These are phyloP conservation scores for Ophthalmolycus amberensis DNA, from an alignment of 2,113 vertebrate genomes.

Conservation along the genomic window DNA sequence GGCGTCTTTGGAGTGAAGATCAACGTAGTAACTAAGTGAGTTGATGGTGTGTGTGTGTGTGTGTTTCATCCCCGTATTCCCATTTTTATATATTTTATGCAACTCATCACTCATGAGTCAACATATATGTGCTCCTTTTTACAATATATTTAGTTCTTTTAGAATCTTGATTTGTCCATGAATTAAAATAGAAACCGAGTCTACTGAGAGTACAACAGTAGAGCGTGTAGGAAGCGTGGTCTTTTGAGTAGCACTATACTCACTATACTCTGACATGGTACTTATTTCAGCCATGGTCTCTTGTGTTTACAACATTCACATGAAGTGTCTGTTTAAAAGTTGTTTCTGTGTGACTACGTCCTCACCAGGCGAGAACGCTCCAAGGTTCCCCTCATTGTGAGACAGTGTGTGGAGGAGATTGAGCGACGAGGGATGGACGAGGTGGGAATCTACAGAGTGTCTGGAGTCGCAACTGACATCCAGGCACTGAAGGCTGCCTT, in stretches of 20 bases:
- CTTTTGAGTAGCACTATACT: neutral
- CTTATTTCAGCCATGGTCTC: neutral
- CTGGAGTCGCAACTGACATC: constrained; percentile 97
- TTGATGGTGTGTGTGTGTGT: constrained; percentile 22
- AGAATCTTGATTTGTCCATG: neutral
- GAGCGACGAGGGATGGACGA: constrained; percentile 97
- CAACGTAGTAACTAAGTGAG: constrained; percentile 95
- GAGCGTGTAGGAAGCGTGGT: neutral
- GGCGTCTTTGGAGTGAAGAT: constrained; percentile 99
- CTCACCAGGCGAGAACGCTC: constrained; percentile 91
- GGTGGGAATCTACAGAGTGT: constrained; percentile 98
- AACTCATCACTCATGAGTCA: neutral
- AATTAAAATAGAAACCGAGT: neutral
- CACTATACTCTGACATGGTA: neutral
- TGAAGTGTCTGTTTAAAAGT: neutral
- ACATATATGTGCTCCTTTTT: neutral
- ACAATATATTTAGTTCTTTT: neutral
- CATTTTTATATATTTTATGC: neutral
- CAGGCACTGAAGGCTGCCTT: constrained; percentile 95
- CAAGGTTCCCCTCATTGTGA: constrained; percentile 96
- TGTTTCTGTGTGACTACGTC: neutral
- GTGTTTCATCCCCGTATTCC: too few relatives aligned
- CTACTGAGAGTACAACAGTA: too few relatives aligned
- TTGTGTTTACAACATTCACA: neutral
- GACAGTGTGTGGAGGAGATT: constrained; percentile 97